phyloP scores from a whole-genome alignment of 2,797 vertebrate genomes.

The Mallotus villosus region DNA sequence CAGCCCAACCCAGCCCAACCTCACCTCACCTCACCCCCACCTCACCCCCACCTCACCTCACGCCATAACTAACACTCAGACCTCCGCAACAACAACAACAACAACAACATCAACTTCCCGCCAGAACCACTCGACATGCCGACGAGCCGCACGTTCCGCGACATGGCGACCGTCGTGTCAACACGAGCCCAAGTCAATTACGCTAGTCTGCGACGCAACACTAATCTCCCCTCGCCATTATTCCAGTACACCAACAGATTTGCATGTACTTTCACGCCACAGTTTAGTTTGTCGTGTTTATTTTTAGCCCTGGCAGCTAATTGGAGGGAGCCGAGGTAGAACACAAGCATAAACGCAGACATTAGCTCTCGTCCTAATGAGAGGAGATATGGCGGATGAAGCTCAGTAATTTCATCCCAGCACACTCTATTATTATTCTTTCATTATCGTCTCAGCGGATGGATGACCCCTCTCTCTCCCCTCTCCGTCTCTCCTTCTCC shows the following conservation, averaged over 20 bases:
- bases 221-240: slow-evolving; percentile 72
- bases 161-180: slow-evolving; percentile 68
- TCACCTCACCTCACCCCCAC: slow-evolving; percentile 25
- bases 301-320: slow-evolving; percentile 77
- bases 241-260: slow-evolving; percentile 76
- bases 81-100: slow-evolving; percentile 38
- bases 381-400: slow-evolving; percentile 74
- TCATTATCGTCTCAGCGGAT: slow-evolving; percentile 73
- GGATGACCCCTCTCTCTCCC: slow-evolving; percentile 53
- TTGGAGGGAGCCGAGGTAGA: slow-evolving; percentile 78
- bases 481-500: slow-evolving; percentile 8
- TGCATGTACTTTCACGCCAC: slow-evolving; percentile 74
- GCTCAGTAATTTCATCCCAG: slow-evolving; percentile 71
- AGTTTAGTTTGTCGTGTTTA: slow-evolving; percentile 73
- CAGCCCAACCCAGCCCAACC: too few species aligned
- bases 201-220: slow-evolving; percentile 66
- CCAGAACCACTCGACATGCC: background rate
- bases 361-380: slow-evolving; percentile 77
- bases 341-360: slow-evolving; percentile 75
- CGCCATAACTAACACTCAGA: slow-evolving; percentile 62
- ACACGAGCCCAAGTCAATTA: slow-evolving; percentile 74
- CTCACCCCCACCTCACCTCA: slow-evolving; percentile 53
- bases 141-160: slow-evolving; percentile 53
- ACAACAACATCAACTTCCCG: background rate
- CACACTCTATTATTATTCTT: slow-evolving; percentile 73